Base-by-base conservation (phyloP, 92 coral and sea anemone genomes). In the Meandrina meandrites region DNA sequence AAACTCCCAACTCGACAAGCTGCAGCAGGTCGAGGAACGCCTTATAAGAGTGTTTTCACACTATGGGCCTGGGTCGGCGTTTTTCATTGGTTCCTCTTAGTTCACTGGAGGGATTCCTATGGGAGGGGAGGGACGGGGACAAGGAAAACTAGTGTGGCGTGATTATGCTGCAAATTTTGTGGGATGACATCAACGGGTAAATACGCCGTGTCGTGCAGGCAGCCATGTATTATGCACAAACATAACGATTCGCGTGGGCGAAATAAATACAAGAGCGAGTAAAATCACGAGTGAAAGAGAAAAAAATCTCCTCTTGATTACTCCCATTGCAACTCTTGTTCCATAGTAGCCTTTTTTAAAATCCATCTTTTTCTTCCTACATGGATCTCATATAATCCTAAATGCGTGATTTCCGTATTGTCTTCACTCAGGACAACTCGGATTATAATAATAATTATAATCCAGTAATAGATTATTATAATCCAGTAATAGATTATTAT, bases 1-100 rank as follows among this genome's bases (percentile, higher is more conserved):
- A 54, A 22, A 28, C 76, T 34, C 48, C 22, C 47, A 19, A 78
- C 40, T 24, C 58, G 2, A 10, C 32, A 31, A 9, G 48, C n/a
- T 50, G 34, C 81, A 31, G 40, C 51, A 78, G 3, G 40, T 0
- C 8, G 51, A 6, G 45, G 22, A 80, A 37, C 84, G 84, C 75
- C 75, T 40, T 12, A n/a, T 22, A 24, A 78, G 37, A 14, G 21
- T 2, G 21, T 14, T 24, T 66, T 22, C 24, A 12, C 76, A 3
- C 2, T 17, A n/a, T 58, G 10, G 50, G 56, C 76, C 75, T 64
- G 75, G 85, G 21, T 8, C 76, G 58, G 30, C 28, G 76, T 9
- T 67, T 81, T 2, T 36, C 40, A 81, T 81, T 81, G 85, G 85
- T 31, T 81, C 56, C 19, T 57, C 7, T 40, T 32, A 31, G 37